Conservation (phyloP, 2,888 invertebrate species). For the Eristalis intricaria region DNA sequence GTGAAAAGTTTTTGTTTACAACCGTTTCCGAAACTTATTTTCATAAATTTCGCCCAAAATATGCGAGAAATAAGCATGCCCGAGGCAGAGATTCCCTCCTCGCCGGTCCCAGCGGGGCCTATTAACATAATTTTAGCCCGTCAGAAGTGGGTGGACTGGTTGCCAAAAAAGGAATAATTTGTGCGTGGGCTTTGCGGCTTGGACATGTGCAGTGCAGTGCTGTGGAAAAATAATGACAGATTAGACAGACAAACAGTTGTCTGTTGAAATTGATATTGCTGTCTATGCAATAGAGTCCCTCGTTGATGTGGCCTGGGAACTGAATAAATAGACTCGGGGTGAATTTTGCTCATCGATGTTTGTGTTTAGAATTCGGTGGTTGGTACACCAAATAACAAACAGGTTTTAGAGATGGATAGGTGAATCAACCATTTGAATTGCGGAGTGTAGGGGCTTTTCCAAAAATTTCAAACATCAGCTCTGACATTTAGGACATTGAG, state of each 20-base stretch:
- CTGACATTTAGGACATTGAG: too few species aligned
- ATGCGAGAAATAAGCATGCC: not conserved
- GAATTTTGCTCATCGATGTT: too few species aligned
- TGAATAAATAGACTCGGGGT: too few species aligned
- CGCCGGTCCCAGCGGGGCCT: not conserved
- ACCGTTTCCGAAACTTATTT: not conserved
- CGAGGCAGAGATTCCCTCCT: not conserved
- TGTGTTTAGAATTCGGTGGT: too few species aligned
- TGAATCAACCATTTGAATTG: too few species aligned
- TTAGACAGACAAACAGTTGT: not conserved
- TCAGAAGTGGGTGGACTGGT: not conserved
- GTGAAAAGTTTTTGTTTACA: not conserved
- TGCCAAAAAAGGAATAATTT: not conserved
- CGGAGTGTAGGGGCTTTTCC: too few species aligned
- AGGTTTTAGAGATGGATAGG: too few species aligned
- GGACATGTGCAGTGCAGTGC: not conserved
- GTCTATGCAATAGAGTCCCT: not conserved
- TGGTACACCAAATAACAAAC: too few species aligned
- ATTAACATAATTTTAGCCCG: not conserved
- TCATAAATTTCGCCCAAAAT: not conserved
- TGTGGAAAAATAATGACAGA: not conserved
- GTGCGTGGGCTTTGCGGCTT: not conserved
- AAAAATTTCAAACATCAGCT: too few species aligned
- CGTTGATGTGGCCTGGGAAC: too few species aligned
- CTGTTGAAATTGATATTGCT: not conserved